These are phyloP conservation scores for Helarctos malayanus DNA, from an alignment of 2,797 vertebrate species.

Conservation along the genomic window DNA sequence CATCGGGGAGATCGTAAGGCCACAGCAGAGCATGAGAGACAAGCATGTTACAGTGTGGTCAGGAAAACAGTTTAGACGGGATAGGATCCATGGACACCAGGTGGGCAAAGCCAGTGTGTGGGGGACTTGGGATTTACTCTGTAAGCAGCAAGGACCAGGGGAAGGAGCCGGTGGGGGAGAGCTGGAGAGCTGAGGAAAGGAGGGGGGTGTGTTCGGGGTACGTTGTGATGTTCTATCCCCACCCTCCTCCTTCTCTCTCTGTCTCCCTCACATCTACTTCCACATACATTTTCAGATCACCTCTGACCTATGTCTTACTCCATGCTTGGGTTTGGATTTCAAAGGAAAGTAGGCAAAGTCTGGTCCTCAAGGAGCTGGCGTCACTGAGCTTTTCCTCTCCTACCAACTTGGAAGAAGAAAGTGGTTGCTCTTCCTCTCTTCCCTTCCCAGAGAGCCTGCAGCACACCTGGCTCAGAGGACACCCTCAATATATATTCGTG, in stretches of 20 bases:
- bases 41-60: too few species aligned
- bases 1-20: background rate
- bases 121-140: background rate
- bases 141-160: background rate
- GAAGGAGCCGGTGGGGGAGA: background rate
- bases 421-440: background rate
- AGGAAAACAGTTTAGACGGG: background rate
- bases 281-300: background rate
- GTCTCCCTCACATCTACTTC: fast-evolving
- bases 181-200: background rate
- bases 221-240: background rate
- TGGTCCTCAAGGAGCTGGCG: background rate
- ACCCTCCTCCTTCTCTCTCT: background rate
- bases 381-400: background rate
- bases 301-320: background rate
- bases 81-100: background rate
- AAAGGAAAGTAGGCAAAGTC: background rate
- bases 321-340: background rate
- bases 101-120: background rate
- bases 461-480: background rate
- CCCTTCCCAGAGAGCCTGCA: background rate
- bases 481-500: background rate
- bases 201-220: background rate
- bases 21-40: background rate
- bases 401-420: background rate